A percentile compares a stretch with the other conserved stretches of the same genome.
Evolutionary conservation across 2,888 invertebrate species (phyloP).

Genomic region (Gisinianus flammeolus): DNA sequence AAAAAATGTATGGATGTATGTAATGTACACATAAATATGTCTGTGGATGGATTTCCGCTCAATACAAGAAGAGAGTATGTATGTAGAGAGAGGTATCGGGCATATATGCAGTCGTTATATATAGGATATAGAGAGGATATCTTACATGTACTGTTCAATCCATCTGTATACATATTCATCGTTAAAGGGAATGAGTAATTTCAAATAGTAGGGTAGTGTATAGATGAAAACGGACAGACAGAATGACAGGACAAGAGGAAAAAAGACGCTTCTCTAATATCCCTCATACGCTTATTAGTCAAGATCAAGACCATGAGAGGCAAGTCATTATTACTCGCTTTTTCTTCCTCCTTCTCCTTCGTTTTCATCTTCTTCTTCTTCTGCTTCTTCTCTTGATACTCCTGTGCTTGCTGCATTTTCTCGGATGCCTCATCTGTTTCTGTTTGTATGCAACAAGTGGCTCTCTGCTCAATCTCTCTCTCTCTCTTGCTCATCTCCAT

Average conservation of each 20-base stretch:
- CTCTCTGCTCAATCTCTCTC: neutral
- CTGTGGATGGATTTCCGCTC: neutral
- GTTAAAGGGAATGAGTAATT: slow-evolving; percentile 18
- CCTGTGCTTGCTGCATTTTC: neutral
- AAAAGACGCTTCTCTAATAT: neutral
- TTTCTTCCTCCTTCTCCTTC: slow-evolving; percentile 6
- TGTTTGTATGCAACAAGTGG: neutral
- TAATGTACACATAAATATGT: neutral
- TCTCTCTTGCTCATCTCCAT: neutral
- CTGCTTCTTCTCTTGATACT: neutral
- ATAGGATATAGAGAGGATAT: neutral
- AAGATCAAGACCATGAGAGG: neutral
- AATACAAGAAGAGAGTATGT: neutral
- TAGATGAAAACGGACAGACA: slow-evolving; percentile 23
- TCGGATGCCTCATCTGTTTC: neutral
- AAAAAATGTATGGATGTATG: neutral
- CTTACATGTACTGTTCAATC: neutral
- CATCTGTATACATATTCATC: neutral
- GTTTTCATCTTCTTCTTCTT: neutral
- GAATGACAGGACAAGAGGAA: slow-evolving; percentile 28
- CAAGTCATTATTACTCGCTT: slow-evolving; percentile 2
- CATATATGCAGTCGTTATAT: neutral
- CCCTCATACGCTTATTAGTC: slow-evolving; percentile 5
- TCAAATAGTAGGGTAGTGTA: slow-evolving; percentile 4
- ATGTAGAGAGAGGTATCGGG: neutral